phyloP scores from a whole-genome alignment of 2,888 invertebrate species.

The Rotaria sp. region DNA sequence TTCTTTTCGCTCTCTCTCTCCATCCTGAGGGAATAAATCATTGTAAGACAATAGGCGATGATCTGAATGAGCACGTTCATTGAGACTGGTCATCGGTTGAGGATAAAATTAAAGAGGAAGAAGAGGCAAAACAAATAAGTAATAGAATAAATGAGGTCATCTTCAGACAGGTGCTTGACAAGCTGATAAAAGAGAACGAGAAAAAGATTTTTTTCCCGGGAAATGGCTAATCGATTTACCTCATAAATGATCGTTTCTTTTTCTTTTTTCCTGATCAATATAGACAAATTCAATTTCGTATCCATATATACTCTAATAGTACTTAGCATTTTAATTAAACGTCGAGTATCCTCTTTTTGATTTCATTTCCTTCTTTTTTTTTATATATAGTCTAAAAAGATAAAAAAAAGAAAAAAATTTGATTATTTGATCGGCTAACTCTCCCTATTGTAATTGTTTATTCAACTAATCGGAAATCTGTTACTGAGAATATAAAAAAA shows the following conservation, averaged over 20 bases:
- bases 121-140: background rate
- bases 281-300: slow-evolving; percentile 9
- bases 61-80: slow-evolving; percentile 12
- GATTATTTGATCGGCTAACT: background rate
- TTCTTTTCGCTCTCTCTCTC: background rate
- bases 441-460: background rate
- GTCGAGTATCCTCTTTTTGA: background rate
- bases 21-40: background rate
- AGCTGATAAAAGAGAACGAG: background rate
- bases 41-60: background rate
- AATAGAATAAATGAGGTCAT: slow-evolving; percentile 18
- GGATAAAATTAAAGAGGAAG: background rate
- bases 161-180: slow-evolving; percentile 22
- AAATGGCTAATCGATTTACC: slow-evolving; percentile 4
- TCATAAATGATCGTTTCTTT: slow-evolving; percentile 3
- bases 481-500: background rate
- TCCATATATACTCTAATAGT: background rate
- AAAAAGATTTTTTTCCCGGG: background rate
- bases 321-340: background rate
- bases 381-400: too few species aligned
- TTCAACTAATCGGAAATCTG: slow-evolving; percentile 1
- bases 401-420: too few species aligned
- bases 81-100: background rate
- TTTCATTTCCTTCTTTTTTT: background rate
- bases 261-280: background rate